Percentiles rank a stretch among this genome's conserved stretches.
Conservation (phyloP, 2,888 invertebrate species). For the Nipponacmea schrenckii region DNA sequence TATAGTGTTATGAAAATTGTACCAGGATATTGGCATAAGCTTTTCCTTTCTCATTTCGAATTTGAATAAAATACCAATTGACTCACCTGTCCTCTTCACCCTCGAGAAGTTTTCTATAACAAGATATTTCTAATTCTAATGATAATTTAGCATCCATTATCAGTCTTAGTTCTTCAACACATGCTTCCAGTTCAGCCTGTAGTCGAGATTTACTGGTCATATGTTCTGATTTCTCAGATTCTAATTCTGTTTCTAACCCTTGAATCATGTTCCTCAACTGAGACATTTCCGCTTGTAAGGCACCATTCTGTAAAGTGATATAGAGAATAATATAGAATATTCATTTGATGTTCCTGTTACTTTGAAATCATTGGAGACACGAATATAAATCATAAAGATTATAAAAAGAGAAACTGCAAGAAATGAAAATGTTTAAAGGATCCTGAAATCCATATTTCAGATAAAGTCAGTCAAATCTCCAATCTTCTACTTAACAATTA, state of each 20-base stretch:
- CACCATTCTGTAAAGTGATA: neutral
- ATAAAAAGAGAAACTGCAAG: neutral
- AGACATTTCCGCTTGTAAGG: neutral
- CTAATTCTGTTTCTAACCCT: conserved; percentile 26
- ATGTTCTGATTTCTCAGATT: conserved; percentile 32
- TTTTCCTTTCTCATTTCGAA: too few relatives aligned
- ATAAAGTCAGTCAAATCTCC: too few relatives aligned
- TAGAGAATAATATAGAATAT: too few relatives aligned
- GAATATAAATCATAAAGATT: too few relatives aligned
- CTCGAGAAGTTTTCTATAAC: conserved; percentile 71
- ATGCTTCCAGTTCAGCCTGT: conserved; percentile 33
- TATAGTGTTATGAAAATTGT: too few relatives aligned
- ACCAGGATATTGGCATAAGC: too few relatives aligned
- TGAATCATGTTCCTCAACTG: neutral
- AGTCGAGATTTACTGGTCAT: conserved; percentile 28
- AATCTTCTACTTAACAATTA: too few relatives aligned
- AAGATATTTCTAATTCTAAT: conserved; percentile 71
- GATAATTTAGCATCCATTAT: conserved; percentile 70
- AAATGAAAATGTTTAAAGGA: too few relatives aligned
- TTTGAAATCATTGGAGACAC: too few relatives aligned
- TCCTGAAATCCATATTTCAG: too few relatives aligned
- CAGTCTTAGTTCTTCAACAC: conserved; percentile 35
- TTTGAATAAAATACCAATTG: too few relatives aligned
- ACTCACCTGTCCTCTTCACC: conserved; percentile 70
- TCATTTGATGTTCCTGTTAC: neutral